Conservation (phyloP, 2,113 vertebrate species). For the Eubucco bourcierii region DNA sequence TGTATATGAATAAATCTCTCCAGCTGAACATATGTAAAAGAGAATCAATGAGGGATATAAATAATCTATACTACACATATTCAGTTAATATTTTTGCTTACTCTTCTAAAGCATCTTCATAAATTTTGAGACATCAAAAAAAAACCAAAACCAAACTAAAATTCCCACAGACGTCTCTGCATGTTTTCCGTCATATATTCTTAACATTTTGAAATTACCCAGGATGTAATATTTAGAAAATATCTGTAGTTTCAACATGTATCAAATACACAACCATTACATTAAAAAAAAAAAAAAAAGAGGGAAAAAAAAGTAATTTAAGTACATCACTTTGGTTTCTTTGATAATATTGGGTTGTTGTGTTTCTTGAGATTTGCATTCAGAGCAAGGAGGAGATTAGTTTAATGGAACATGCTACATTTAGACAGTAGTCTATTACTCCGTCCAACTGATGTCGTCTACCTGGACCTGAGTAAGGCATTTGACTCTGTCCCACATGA, state of each 20-base stretch:
- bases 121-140: neutral
- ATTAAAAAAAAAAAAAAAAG: neutral
- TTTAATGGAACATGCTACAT: neutral
- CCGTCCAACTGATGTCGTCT: too few species aligned
- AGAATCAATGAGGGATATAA: neutral
- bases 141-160: too few species aligned
- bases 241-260: neutral
- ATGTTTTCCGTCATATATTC: neutral
- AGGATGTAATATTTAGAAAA: neutral
- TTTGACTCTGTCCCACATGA: too few species aligned
- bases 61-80: neutral
- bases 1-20: neutral
- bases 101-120: neutral
- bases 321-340: neutral
- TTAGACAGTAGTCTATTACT: neutral
- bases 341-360: neutral
- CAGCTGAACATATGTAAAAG: neutral
- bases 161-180: too few species aligned
- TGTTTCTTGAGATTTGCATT: neutral
- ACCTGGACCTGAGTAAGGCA: too few species aligned
- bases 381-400: neutral
- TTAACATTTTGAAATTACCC: neutral
- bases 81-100: neutral
- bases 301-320: neutral
- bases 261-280: rapidly evolving